These are phyloP conservation scores for fruit fly (Drosophila melanogaster) DNA, from an alignment of 1,140 invertebrate genomes.

Conservation along the genomic window DNA sequence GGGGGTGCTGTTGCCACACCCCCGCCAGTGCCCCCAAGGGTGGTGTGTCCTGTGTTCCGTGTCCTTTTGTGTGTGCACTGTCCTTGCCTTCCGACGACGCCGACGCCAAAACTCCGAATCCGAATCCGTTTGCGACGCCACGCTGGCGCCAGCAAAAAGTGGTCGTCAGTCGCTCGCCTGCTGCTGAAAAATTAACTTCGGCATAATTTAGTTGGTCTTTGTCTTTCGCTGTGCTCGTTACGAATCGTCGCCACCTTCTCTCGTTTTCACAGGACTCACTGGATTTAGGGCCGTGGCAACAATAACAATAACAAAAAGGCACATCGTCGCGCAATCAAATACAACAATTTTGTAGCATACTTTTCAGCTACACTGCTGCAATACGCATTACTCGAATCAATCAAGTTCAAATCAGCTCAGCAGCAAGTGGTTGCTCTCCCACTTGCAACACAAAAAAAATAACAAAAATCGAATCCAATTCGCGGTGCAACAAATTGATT, in stretches of 20 bases:
- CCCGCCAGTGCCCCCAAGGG: constrained; percentile 39
- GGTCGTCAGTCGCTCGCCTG: constrained; percentile 63
- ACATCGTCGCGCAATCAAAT: constrained; percentile 11
- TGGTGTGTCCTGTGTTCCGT: constrained; percentile 8
- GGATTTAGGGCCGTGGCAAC: constrained; percentile 5
- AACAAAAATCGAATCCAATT: neutral
- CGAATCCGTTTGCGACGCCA: constrained; percentile 29
- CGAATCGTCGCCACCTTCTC: constrained; percentile 52
- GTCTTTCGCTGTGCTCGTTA: constrained; percentile 78
- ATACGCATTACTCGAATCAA: neutral
- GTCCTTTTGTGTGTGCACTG: constrained; percentile 72
- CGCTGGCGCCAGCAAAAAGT: constrained; percentile 24
- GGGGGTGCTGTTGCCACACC: constrained; percentile 36
- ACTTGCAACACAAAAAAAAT: no score
- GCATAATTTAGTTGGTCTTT: constrained; percentile 80
- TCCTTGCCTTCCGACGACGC: constrained; percentile 57
- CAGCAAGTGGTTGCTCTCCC: constrained; percentile 29
- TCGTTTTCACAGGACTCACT: constrained; percentile 20
- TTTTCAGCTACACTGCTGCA: constrained; percentile 7
- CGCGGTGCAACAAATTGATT: constrained; percentile 3
- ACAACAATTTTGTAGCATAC: neutral
- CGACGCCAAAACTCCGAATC: constrained; percentile 33
- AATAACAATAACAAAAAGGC: constrained; percentile 4
- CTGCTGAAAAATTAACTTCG: constrained; percentile 81
- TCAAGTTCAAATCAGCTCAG: neutral